Evolutionary conservation across 2,888 invertebrate genomes (phyloP).

Genomic region (Papilio gigon): DNA sequence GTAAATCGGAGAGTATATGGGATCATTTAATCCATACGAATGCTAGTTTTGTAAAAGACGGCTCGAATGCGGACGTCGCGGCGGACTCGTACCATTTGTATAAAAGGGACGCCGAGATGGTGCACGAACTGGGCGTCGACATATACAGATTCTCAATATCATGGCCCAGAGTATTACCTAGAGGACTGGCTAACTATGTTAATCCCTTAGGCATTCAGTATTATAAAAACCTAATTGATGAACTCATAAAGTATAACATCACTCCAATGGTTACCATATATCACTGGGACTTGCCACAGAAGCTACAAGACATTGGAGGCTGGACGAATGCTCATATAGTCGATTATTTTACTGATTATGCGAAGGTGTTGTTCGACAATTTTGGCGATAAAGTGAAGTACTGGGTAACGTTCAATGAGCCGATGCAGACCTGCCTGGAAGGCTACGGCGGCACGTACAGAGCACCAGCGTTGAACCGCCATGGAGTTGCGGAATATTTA

Average conservation of each 20-base stretch:
- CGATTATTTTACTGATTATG: slow-evolving; percentile 85
- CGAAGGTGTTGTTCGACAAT: slow-evolving; percentile 82
- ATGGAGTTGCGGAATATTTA: slow-evolving; percentile 85
- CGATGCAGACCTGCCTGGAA: slow-evolving; percentile 81
- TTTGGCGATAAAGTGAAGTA: slow-evolving; percentile 85
- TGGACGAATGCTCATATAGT: slow-evolving; percentile 86
- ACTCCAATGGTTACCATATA: slow-evolving; percentile 87
- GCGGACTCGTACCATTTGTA: slow-evolving; percentile 87
- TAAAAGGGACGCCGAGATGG: slow-evolving; percentile 84
- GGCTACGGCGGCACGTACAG: slow-evolving; percentile 83
- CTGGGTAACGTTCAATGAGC: slow-evolving; percentile 92
- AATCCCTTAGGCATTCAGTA: slow-evolving; percentile 88
- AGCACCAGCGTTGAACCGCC: slow-evolving; percentile 83
- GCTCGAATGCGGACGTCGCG: slow-evolving; percentile 85
- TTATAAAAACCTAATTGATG: slow-evolving; percentile 89
- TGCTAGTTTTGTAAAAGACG: slow-evolving; percentile 78
- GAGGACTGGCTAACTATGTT: slow-evolving; percentile 84
- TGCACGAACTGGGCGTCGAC: slow-evolving; percentile 84
- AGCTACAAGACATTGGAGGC: slow-evolving; percentile 85
- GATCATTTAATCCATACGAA: slow-evolving; percentile 79
- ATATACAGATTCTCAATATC: slow-evolving; percentile 88
- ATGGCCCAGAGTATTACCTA: slow-evolving; percentile 89
- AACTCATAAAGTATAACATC: slow-evolving; percentile 85
- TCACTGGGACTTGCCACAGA: slow-evolving; percentile 87
- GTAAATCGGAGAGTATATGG: slow-evolving; percentile 85